Evolutionary conservation across 2,888 invertebrate genomes (phyloP), one percentile per base, ranked within the genome.

Genomic region (Acanthosepion pharaonis): DNA sequence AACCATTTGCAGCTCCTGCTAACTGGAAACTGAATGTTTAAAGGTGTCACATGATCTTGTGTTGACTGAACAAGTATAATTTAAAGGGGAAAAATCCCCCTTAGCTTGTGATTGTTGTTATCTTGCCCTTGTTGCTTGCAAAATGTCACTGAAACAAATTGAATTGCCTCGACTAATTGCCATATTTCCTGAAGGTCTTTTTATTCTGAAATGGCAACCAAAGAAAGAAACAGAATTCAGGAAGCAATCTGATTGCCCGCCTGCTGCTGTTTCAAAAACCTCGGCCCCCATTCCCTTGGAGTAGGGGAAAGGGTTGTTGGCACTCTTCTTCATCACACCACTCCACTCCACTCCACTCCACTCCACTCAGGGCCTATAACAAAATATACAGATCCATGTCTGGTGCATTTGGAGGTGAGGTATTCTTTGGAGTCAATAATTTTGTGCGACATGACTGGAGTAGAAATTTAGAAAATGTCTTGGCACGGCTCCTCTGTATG

Each of bases 141-240:
- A 78, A 78, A 78, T 78, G 78, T 78, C 78, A 78, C 78, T 78
- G 78, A 78, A 78, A 33, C 78, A 78, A 78, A 78, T 78, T 78
- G 11, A 78, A 78, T 78, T 78, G 78, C 78, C 78, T 78, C 9
- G 15, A 18, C n/a, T 78, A 78, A 78, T 78, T 78, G 78, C 78
- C 15, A 33, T 0, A 78, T 78, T 78, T 78, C 78, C 78, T n/a
- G 78, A 78, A 78, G 78, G 78, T 78, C 78, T 78, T 78, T 78
- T 78, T 33, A 78, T 78, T 78, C n/a, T 78, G n/a, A 78, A 78
- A 78, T 78, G 78, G 78, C 78, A 78, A 78, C 78, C n/a, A 78
- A n/a, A 33, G 78, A 78, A 33, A 33, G 78, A 78, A n/a, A 15
- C n/a, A 78, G n/a, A 18, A 78, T 78, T 78, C 78, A n/a, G 78